These are phyloP conservation scores for Amaurobius ferox DNA, from an alignment of 2,888 invertebrate genomes.

Conservation along the genomic window DNA sequence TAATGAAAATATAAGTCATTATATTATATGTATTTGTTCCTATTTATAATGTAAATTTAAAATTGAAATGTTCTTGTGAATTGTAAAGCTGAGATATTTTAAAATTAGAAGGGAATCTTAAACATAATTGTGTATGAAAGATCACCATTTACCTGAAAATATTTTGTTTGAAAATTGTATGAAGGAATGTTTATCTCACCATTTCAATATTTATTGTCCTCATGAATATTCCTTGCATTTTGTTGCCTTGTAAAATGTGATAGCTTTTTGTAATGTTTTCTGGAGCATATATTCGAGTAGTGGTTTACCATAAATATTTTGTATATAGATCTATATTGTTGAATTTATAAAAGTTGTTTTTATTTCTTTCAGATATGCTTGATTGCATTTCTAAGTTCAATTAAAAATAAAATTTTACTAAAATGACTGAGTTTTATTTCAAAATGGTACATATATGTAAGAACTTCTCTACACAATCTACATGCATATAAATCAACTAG, in stretches of 20 bases:
- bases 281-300: constrained; percentile 25
- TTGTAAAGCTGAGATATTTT: not conserved
- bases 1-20: not conserved
- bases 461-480: no score
- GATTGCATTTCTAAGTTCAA: constrained; percentile 42
- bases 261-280: constrained; percentile 42
- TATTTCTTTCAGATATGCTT: constrained; percentile 35
- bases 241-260: constrained; percentile 46
- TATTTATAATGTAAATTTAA: not conserved
- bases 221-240: constrained; percentile 30
- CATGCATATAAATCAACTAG: no score
- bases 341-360: constrained; percentile 39
- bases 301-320: constrained; percentile 52
- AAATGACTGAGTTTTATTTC: not conserved
- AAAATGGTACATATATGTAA: no score
- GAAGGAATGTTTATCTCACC: constrained; percentile 44
- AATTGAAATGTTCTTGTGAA: not conserved
- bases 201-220: constrained; percentile 40
- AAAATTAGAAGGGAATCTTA: not conserved
- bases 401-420: constrained; percentile 29
- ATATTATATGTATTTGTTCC: not conserved
- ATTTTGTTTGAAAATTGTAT: constrained; percentile 5
- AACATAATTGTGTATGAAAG: not conserved
- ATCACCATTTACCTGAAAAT: not conserved
- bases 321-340: constrained; percentile 62